These are phyloP conservation scores for Daubentonia madagascariensis DNA, from an alignment of 2,113 vertebrate species.

Conservation along the genomic window DNA sequence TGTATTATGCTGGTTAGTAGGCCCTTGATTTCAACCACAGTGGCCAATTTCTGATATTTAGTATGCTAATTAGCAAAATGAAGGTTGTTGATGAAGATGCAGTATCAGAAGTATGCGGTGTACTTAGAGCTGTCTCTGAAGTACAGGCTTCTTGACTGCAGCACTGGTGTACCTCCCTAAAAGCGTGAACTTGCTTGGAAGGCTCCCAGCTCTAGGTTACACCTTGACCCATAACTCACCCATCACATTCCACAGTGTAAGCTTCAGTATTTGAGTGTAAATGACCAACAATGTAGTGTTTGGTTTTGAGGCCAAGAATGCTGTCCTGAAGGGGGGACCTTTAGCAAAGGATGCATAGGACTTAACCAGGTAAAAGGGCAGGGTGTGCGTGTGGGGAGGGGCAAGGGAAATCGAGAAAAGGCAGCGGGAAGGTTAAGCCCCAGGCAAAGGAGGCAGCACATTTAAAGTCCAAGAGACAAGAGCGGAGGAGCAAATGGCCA, in stretches of 20 bases:
- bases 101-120: background rate
- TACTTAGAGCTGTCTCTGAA: background rate
- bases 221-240: background rate
- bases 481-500: background rate
- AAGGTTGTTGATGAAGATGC: background rate
- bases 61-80: background rate
- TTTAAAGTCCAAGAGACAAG: background rate
- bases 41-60: background rate
- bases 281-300: background rate
- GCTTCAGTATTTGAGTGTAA: background rate
- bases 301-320: background rate
- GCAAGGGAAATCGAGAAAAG: accelerated
- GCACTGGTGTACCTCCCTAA: background rate
- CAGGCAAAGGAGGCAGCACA: background rate
- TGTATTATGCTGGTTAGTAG: background rate
- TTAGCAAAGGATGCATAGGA: background rate
- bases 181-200: background rate
- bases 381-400: accelerated
- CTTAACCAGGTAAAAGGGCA: background rate
- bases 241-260: background rate
- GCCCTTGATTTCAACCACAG: background rate
- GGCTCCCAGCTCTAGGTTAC: background rate
- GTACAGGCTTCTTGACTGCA: background rate
- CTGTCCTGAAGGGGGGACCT: background rate
- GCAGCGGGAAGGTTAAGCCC: background rate